A percentile compares a stretch with the other conserved stretches of the same genome.
These are phyloP conservation scores for Listrodromus nycthemerus DNA, from an alignment of 2,888 invertebrate species.

Conservation along the genomic window DNA sequence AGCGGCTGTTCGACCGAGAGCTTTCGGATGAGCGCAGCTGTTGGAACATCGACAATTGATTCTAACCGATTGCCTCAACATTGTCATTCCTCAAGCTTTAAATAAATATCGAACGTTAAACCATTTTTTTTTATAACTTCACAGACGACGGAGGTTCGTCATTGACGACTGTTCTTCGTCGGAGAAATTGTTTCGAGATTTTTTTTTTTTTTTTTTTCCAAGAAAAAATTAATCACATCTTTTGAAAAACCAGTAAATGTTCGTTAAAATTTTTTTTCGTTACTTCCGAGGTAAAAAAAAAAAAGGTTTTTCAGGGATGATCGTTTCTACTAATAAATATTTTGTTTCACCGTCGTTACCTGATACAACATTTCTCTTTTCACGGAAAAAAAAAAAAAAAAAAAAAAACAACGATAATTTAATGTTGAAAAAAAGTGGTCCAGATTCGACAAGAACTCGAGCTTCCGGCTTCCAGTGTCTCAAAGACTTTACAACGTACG, in stretches of 20 bases:
- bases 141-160: no score
- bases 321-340: no score
- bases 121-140: no score
- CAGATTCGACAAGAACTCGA: neutral
- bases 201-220: neutral
- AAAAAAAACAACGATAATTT: neutral
- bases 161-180: no score
- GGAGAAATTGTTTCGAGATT: no score
- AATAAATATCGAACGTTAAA: neutral
- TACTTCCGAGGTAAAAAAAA: no score
- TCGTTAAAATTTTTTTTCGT: neutral
- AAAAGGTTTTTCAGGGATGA: no score
- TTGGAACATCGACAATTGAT: neutral
- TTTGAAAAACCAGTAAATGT: neutral
- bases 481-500: neutral
- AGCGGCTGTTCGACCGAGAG: constrained; percentile 1
- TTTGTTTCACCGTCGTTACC: no score
- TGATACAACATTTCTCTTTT: no score
- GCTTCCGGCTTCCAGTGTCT: neutral
- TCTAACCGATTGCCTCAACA: neutral
- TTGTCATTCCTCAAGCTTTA: neutral
- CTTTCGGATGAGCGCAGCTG: neutral
- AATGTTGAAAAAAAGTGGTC: neutral
- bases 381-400: no score
- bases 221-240: neutral